A percentile compares a stretch with the other conserved stretches of the same genome.
phyloP scores from a whole-genome alignment of 2,113 vertebrate genomes.

The Mastomys coucha region DNA sequence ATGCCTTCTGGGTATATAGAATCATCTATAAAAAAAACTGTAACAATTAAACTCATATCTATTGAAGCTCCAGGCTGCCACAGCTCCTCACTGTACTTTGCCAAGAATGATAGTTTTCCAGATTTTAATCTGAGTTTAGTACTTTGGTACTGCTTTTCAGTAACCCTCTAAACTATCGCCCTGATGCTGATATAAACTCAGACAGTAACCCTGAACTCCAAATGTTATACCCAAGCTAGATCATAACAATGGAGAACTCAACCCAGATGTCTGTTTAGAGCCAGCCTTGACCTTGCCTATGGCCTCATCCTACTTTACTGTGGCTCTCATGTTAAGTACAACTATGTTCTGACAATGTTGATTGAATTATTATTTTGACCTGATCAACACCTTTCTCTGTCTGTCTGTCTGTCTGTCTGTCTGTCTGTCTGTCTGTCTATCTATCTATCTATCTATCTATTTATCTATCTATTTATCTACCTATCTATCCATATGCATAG shows the following conservation, averaged over 20 bases:
- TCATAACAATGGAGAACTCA: background rate
- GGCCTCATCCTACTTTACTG: background rate
- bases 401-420: too few relatives aligned
- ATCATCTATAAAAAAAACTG: background rate
- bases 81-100: background rate
- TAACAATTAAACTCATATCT: background rate
- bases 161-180: background rate
- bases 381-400: background rate
- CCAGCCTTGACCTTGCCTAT: background rate
- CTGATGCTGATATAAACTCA: background rate
- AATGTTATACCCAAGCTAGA: background rate
- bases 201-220: background rate
- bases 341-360: background rate
- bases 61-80: background rate
- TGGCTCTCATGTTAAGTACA: background rate
- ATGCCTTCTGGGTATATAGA: background rate
- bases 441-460: background rate
- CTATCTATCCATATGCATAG: background rate
- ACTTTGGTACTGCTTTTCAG: background rate
- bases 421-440: background rate
- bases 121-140: constrained; percentile 11
- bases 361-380: constrained; percentile 3
- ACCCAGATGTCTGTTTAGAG: background rate
- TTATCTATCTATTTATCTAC: background rate
- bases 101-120: background rate